Conservation (phyloP, 2,888 invertebrate species). For the Rotaria macrura region DNA sequence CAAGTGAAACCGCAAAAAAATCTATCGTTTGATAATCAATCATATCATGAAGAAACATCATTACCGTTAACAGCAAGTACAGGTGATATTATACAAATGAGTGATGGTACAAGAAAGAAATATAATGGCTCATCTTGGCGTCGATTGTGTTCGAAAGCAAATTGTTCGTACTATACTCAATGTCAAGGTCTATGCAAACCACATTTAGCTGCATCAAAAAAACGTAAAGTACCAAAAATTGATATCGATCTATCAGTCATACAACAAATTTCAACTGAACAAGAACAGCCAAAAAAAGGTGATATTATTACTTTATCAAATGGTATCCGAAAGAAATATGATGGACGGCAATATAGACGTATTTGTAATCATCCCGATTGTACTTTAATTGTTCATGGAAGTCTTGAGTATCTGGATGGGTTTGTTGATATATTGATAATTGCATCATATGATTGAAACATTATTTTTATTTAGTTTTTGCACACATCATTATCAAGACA, state of each 20-base stretch:
- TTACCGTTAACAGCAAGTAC: neutral
- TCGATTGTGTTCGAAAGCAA: neutral
- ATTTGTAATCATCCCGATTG: neutral
- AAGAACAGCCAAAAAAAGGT: neutral
- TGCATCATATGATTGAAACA: no score
- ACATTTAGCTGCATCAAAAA: neutral
- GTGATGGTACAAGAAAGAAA: slow-evolving; percentile 13
- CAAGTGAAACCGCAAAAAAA: neutral
- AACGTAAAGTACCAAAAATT: neutral
- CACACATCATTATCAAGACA: neutral
- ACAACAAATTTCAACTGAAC: neutral
- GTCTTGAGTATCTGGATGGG: slow-evolving; percentile 4
- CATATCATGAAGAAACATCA: neutral
- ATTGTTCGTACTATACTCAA: neutral
- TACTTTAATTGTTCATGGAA: neutral
- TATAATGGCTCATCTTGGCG: slow-evolving; percentile 1
- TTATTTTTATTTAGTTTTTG: neutral
- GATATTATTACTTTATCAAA: neutral
- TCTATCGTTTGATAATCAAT: neutral
- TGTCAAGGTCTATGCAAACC: slow-evolving; percentile 9
- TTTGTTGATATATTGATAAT: neutral
- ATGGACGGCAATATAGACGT: slow-evolving; percentile 13
- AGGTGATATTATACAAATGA: slow-evolving; percentile 11
- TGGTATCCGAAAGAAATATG: slow-evolving; percentile 3
- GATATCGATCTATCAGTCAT: neutral